A percentile compares a stretch with the other conserved stretches of the same genome.
Conservation (phyloP, 2,797 vertebrate genomes). For the Dermochelys coriacea region DNA sequence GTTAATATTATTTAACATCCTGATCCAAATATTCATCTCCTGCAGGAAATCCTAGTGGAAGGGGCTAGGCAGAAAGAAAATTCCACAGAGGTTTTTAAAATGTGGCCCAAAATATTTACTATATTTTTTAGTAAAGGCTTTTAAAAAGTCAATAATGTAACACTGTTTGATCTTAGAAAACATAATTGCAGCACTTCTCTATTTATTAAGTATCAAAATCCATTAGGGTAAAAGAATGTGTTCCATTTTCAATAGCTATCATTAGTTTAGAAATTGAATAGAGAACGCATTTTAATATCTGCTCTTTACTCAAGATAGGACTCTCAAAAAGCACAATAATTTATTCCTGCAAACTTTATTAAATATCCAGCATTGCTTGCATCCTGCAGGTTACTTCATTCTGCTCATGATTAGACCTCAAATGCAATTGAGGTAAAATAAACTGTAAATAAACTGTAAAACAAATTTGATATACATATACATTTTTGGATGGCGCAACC, state of each 20-base stretch:
- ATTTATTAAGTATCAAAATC: background rate
- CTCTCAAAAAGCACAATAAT: slow-evolving; percentile 27
- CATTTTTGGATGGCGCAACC: background rate
- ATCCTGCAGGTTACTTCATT: slow-evolving; percentile 45
- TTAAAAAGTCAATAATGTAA: background rate
- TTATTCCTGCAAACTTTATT: slow-evolving; percentile 54
- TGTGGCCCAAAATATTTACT: background rate
- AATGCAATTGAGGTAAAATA: no score
- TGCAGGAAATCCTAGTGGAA: background rate
- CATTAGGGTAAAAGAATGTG: slow-evolving; percentile 22
- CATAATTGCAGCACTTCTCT: background rate
- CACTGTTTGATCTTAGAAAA: slow-evolving; percentile 7
- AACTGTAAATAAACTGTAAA: no score
- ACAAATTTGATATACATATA: background rate
- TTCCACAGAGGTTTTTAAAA: background rate
- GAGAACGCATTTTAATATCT: slow-evolving; percentile 37
- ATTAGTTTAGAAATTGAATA: slow-evolving; percentile 39
- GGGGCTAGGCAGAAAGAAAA: background rate
- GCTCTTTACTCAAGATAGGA: slow-evolving; percentile 26
- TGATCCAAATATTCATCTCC: background rate
- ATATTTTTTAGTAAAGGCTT: background rate
- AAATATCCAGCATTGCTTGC: slow-evolving; percentile 35
- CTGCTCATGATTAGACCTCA: background rate
- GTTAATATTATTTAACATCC: background rate
- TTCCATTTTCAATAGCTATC: slow-evolving; percentile 8